Percentiles rank a stretch among this genome's conserved stretches.
These are phyloP conservation scores for Myotis lucifugus DNA, from an alignment of 2,113 vertebrate species.

Conservation along the genomic window DNA sequence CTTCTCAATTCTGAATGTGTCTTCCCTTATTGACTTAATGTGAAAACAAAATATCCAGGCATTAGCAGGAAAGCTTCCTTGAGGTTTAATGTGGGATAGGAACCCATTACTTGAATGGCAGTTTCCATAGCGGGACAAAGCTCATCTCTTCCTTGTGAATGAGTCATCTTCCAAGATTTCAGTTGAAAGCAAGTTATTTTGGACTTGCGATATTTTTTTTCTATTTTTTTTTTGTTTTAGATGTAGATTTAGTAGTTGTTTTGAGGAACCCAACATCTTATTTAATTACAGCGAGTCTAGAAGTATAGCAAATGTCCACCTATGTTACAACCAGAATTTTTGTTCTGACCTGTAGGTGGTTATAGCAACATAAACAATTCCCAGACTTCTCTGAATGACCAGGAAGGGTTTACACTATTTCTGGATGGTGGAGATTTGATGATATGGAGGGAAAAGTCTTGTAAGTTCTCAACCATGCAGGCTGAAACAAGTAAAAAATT, in stretches of 20 bases:
- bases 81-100: neutral
- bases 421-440: neutral
- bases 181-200: neutral
- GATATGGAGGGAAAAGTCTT: neutral
- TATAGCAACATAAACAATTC: neutral
- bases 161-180: neutral
- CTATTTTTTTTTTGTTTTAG: neutral
- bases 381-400: neutral
- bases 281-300: neutral
- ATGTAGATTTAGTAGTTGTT: neutral
- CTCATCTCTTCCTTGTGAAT: neutral
- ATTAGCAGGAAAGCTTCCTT: neutral
- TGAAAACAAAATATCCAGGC: neutral
- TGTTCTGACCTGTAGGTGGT: neutral
- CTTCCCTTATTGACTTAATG: conserved; percentile 1
- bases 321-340: neutral
- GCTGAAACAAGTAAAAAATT: neutral
- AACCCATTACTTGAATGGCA: neutral
- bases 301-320: neutral
- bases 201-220: neutral
- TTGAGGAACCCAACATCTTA: neutral
- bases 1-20: neutral
- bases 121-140: neutral
- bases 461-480: neutral
- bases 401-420: neutral